Evolutionary conservation across 2,113 vertebrate species (phyloP), one percentile per base, ranked within the genome.

Genomic region (Actinemys pallida): DNA sequence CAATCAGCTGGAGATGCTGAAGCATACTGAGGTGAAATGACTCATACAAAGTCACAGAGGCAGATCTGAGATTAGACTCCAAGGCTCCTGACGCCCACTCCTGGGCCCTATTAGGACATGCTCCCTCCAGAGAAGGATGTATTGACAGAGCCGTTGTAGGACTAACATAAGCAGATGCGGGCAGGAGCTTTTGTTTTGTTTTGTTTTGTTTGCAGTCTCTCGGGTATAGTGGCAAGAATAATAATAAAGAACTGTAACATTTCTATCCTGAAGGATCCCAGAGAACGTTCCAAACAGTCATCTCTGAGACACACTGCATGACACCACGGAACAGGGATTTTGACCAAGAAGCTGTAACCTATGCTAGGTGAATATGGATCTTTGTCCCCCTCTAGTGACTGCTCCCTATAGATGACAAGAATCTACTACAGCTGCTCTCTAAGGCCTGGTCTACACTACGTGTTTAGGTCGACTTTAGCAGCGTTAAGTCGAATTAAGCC

Each of bases 1-100:
- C 2, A 80, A 90, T 94, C 85, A 86, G 50, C 12, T 0, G 1
- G 14, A 11, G 6, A n/a, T 54, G 59, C 59, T 83, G 89, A 79
- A 31, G 7, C 17, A 47, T 0, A 35, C 8, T 5, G 65, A 24
- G 22, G 79, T 84, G 89, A 39, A 52, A 27, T 59, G 54, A 54
- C 19, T 39, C 8, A 1, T 8, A 16, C 11, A 24, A 17, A 88
- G 69, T 5, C 11, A 27, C 42, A 0, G n/a, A 72, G 0, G 53
- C 27, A 2, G 59, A 81, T 59, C 69, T 91, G 81, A 56, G 1
- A 1, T 50, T 35, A 39, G 47, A 2, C 4, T 1, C 9, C 52
- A 52, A 10, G 29, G 76, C 27, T 79, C 76, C 47, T 24, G 9
- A 49, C 45, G 31, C 76, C 27, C 27, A 49, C 47, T 49, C 76